Evolutionary conservation across 2,797 vertebrate species (phyloP), one percentile per base, ranked within the genome.

Genomic region (Steatocranus sp.): DNA sequence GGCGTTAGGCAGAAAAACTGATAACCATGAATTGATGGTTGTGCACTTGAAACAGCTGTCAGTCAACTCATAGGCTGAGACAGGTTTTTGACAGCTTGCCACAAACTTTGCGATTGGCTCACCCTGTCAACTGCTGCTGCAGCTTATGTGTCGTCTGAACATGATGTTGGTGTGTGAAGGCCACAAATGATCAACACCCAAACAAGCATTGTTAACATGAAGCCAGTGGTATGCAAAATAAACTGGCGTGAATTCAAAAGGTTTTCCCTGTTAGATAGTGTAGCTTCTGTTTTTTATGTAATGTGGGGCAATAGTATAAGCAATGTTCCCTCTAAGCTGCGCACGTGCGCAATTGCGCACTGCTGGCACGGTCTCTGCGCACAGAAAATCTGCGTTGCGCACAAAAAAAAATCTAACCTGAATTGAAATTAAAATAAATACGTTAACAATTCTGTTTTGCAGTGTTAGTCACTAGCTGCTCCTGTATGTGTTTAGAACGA

Each of bases 101-200:
- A 7, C 23, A 70, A 30, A 46, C 10, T 48, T 48, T 73, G 30
- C 6, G 4, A 11, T 61, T 48, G 17, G 25, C 68, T 30, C 4
- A 12, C 48, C 25, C 17, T 48, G 66, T 27, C 63, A 48, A 48
- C 3, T 73, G 25, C 25, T 30, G 9, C 43, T 32, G 68, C 41
- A 32, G 15, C 25, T 48, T 48, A 27, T 48, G 23, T 70, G 63
- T 70, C 9, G 0, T 18, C 15, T 70, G 23, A 30, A 48, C 23
- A 48, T 48, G 41, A 73, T n/a, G 15, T 48, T 48, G 2, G 25
- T 73, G 68, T 73, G 43, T 32, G 25, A 73, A 73, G 25, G 68
- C 68, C 43, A 73, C 43, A 73, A 48, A 30, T 48, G 68, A 48
- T 73, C 41, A 73, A 73, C 43, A 46, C 68, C 17, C 68, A 48